These are phyloP conservation scores for Bolborhynchus lineola DNA, from an alignment of 2,113 vertebrate species.

Conservation along the genomic window DNA sequence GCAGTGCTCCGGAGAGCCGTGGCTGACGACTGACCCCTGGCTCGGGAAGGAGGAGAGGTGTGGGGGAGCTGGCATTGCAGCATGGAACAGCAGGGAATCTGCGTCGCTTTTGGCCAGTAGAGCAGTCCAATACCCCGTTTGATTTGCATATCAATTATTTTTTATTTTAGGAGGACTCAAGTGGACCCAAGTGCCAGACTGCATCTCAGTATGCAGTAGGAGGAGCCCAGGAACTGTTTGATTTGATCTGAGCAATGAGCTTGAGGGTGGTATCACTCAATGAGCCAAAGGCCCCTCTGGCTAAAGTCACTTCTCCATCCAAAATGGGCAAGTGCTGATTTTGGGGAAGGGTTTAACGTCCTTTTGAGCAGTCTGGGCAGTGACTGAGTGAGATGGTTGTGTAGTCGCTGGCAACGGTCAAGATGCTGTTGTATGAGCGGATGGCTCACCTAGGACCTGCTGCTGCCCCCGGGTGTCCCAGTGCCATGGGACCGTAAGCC, in stretches of 20 bases:
- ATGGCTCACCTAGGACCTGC: background rate
- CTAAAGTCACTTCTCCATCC: background rate
- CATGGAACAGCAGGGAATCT: background rate
- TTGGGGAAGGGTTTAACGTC: background rate
- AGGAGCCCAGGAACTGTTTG: background rate
- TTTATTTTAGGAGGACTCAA: conserved; percentile 24
- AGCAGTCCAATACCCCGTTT: background rate
- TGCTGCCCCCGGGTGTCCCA: accelerated
- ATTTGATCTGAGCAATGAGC: background rate
- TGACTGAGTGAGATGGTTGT: background rate
- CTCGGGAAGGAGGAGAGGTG: background rate
- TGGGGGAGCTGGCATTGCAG: background rate
- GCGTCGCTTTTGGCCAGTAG: background rate
- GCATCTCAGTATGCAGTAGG: background rate
- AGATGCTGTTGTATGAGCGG: background rate
- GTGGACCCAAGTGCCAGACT: conserved; percentile 14
- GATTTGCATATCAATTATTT: conserved; percentile 35
- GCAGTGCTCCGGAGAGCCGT: background rate
- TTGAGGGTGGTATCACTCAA: background rate
- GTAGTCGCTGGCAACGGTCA: background rate
- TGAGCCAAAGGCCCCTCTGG: background rate
- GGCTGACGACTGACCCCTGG: background rate
- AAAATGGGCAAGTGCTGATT: accelerated
- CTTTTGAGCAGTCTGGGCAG: background rate
- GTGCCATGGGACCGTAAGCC: background rate